Conservation (phyloP, 1,140 invertebrate species). For the Heliconius congener region DNA sequence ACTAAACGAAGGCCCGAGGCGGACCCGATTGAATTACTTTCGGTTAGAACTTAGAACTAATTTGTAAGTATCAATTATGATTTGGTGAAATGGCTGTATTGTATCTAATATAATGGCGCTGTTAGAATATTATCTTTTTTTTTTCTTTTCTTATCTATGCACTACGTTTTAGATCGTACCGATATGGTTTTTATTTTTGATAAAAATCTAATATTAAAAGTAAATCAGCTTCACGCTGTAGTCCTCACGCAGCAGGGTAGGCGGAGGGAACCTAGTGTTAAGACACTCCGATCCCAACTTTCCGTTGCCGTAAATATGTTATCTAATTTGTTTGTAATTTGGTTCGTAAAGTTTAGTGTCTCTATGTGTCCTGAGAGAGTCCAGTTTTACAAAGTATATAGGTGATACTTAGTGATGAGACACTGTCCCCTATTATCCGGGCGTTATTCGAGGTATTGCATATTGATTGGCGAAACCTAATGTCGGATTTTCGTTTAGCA, state of each 20-base stretch:
- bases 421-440: background rate
- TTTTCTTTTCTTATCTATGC: background rate
- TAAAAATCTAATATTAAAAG: too few relatives aligned
- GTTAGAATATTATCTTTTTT: background rate
- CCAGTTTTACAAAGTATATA: too few relatives aligned
- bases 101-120: background rate
- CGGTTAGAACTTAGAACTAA: background rate
- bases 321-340: too few relatives aligned
- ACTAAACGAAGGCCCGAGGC: background rate
- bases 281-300: too few relatives aligned
- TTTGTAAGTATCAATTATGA: slow-evolving; percentile 1
- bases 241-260: too few relatives aligned
- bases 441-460: background rate
- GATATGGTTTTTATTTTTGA: background rate
- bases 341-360: too few relatives aligned
- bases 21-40: slow-evolving; percentile 4
- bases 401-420: background rate
- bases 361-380: too few relatives aligned
- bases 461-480: background rate
- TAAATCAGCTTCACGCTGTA: too few relatives aligned
- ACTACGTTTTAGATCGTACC: background rate
- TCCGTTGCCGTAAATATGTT: too few relatives aligned
- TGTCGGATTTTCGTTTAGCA: too few relatives aligned
- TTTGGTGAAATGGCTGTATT: background rate
- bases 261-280: too few relatives aligned